These are phyloP conservation scores for Limonius californicus DNA, from an alignment of 1,140 invertebrate genomes.

Conservation along the genomic window DNA sequence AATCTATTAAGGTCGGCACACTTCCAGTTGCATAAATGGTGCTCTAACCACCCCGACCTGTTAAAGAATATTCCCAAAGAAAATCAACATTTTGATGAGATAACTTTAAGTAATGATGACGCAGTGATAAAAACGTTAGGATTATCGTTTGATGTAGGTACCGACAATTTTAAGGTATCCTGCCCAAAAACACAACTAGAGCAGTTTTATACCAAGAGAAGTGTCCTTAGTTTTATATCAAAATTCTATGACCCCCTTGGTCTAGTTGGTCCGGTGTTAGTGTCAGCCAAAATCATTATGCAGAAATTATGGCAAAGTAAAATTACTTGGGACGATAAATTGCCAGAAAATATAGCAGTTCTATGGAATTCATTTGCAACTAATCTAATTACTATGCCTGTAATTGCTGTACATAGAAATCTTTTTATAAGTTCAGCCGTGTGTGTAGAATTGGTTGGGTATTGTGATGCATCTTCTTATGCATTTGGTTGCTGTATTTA, in stretches of 20 bases:
- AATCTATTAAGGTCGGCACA: slow-evolving; percentile 12
- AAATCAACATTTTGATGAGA: slow-evolving; percentile 6
- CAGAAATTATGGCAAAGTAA: slow-evolving; percentile 35
- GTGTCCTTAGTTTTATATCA: slow-evolving; percentile 26
- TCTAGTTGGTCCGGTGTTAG: slow-evolving; percentile 34
- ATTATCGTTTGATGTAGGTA: slow-evolving; percentile 8
- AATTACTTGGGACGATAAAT: slow-evolving; percentile 27
- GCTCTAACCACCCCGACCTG: slow-evolving; percentile 20
- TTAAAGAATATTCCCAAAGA: background rate
- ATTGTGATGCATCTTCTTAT: slow-evolving; percentile 28
- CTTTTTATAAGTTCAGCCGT: background rate
- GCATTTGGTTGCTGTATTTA: slow-evolving; percentile 5
- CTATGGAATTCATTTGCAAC: slow-evolving; percentile 15
- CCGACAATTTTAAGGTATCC: slow-evolving; percentile 22
- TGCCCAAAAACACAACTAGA: background rate
- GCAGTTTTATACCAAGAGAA: slow-evolving; percentile 25
- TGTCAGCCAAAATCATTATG: slow-evolving; percentile 39
- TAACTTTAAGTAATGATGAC: slow-evolving; percentile 15
- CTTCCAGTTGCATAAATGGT: slow-evolving; percentile 29
- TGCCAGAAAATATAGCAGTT: slow-evolving; percentile 15
- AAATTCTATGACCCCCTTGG: slow-evolving; percentile 40
- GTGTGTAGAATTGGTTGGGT: slow-evolving; percentile 36
- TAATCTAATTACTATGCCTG: background rate
- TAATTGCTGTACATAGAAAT: slow-evolving; percentile 3
- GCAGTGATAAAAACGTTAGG: slow-evolving; percentile 23